These are phyloP conservation scores for Strix aluco DNA, from an alignment of 2,113 vertebrate species.

Conservation along the genomic window DNA sequence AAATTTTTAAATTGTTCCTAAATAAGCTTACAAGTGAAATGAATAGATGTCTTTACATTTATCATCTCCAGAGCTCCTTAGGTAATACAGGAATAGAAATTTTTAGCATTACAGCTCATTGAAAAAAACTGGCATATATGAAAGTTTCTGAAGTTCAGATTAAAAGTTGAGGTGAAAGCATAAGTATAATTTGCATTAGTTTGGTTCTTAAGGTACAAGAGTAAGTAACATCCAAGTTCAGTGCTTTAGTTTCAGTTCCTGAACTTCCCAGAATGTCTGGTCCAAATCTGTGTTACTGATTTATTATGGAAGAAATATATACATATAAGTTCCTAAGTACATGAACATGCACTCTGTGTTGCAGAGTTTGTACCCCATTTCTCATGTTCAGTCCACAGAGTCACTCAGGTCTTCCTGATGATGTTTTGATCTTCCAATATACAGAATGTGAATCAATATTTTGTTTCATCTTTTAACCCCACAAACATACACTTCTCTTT, in stretches of 20 bases:
- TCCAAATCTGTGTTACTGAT: not conserved
- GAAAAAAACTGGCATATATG: not conserved
- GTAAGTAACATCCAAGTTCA: not conserved
- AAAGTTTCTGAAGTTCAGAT: not conserved
- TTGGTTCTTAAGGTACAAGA: not conserved
- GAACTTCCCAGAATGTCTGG: not conserved
- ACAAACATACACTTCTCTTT: not conserved
- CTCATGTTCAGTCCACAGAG: not conserved
- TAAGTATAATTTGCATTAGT: not conserved
- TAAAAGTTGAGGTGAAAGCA: not conserved
- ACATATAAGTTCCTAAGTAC: not conserved
- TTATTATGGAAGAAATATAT: not conserved
- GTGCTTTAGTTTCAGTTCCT: not conserved
- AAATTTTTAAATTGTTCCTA: not conserved
- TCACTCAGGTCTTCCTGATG: not conserved
- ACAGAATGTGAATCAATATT: not conserved
- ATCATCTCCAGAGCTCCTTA: not conserved
- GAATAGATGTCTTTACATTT: not conserved
- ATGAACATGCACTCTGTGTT: not conserved
- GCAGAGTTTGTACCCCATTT: not conserved
- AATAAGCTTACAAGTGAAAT: not conserved
- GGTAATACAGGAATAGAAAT: not conserved
- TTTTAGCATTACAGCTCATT: not conserved
- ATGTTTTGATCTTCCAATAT: not conserved
- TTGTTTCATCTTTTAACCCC: not conserved